These are phyloP conservation scores for Platerodrilus igneus DNA, from an alignment of 2,888 invertebrate genomes.

Conservation along the genomic window DNA sequence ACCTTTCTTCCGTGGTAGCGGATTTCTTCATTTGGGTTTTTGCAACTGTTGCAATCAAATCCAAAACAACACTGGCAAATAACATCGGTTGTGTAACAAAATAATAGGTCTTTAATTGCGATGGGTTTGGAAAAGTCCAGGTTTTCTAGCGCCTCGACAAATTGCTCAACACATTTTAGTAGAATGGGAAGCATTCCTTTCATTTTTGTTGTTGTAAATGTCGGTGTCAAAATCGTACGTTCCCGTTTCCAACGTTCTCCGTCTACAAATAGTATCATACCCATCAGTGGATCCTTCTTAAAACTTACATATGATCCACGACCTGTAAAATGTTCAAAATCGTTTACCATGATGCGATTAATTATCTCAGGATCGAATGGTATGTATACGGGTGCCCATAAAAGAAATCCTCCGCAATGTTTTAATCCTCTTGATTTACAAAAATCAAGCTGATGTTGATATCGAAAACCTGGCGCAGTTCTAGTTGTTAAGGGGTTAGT, in stretches of 20 bases:
- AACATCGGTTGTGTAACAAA: no score
- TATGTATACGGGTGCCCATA: constrained; percentile 15
- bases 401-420: constrained; percentile 9
- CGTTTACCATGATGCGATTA: constrained; percentile 51
- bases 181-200: constrained; percentile 58
- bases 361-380: constrained; percentile 18
- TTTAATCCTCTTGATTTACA: no score
- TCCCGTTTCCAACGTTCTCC: constrained; percentile 57
- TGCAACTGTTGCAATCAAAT: no score
- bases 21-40: no score
- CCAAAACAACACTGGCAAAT: no score
- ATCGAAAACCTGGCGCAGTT: no score
- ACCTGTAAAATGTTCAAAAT: constrained; percentile 57
- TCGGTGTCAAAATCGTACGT: constrained; percentile 56
- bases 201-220: constrained; percentile 60
- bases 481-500: no score
- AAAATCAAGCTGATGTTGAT: no score
- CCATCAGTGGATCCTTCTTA: constrained; percentile 52
- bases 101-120: no score
- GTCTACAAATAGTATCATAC: constrained; percentile 51
- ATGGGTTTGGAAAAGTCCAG: no score
- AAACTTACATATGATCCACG: constrained; percentile 56
- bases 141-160: constrained; percentile 45
- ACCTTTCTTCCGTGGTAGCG: no score
- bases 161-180: constrained; percentile 50